These are phyloP conservation scores for Prionchulus punctatus DNA, from an alignment of 2,888 invertebrate genomes.

Conservation along the genomic window DNA sequence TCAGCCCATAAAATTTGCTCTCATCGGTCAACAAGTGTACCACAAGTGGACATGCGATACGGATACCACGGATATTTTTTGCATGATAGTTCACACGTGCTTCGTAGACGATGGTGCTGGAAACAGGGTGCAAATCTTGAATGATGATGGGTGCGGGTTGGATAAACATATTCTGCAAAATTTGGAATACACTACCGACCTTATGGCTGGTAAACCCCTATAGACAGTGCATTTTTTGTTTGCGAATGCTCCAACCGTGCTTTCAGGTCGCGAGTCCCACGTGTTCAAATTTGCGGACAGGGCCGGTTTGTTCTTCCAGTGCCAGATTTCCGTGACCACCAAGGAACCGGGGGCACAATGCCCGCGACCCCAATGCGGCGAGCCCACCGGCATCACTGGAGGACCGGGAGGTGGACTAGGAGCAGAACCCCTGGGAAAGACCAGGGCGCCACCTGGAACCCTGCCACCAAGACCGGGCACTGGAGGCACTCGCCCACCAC, in stretches of 20 bases:
- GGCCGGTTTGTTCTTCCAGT: constrained; percentile 26
- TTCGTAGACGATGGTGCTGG: constrained; percentile 7
- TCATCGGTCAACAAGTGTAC: constrained; percentile 3
- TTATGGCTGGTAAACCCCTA: constrained; percentile 25
- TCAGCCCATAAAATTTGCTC: not conserved
- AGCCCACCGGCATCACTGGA: constrained; percentile 4
- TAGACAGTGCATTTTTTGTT: no score
- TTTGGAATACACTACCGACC: constrained; percentile 25
- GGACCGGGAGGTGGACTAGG: no score
- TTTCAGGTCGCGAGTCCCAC: constrained; percentile 22
- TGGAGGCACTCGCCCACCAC: no score
- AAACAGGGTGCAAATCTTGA: constrained; percentile 15
- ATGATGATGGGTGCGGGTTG: constrained; percentile 22
- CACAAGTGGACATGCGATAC: constrained; percentile 9
- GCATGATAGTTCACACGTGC: not conserved
- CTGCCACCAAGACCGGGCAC: no score
- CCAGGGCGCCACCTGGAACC: constrained; percentile 11
- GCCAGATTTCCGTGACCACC: constrained; percentile 25
- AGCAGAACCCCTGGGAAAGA: constrained; percentile 13
- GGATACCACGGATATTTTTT: not conserved
- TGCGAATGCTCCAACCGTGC: no score
- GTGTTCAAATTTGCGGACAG: constrained; percentile 29
- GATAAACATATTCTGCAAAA: constrained; percentile 24
- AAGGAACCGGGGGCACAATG: constrained; percentile 15
- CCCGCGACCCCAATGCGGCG: constrained; percentile 7